Percentiles rank a stretch among this genome's conserved stretches.
phyloP scores from a whole-genome alignment of 2,797 vertebrate genomes.

The Gastrophryne carolinensis region DNA sequence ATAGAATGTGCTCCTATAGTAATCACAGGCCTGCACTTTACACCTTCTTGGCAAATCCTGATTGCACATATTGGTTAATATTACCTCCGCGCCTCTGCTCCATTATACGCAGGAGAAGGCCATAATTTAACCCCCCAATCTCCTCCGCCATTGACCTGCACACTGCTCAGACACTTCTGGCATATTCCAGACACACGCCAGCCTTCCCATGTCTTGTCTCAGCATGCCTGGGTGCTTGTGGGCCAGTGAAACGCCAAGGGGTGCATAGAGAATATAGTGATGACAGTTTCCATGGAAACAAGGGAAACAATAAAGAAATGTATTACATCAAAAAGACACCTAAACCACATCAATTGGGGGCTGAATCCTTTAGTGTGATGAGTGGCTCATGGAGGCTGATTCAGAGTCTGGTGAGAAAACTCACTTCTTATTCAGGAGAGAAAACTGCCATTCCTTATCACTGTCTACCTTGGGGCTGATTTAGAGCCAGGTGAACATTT shows the following conservation, averaged over 20 bases:
- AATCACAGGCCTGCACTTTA: too few relatives aligned
- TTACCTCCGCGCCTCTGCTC: too few relatives aligned
- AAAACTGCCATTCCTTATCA: too few relatives aligned
- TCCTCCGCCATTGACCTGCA: neutral
- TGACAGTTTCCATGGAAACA: conserved; percentile 24
- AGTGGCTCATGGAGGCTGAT: neutral
- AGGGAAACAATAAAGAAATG: conserved; percentile 15
- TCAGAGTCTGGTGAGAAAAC: too few relatives aligned
- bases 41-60: too few relatives aligned
- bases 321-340: conserved; percentile 3
- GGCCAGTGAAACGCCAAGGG: conserved; percentile 16
- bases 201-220: conserved; percentile 3
- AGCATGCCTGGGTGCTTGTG: conserved; percentile 6
- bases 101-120: neutral
- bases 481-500: too few relatives aligned
- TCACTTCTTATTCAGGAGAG: too few relatives aligned
- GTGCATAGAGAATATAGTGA: neutral
- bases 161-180: neutral
- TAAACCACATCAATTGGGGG: neutral
- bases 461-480: too few relatives aligned
- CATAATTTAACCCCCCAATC: neutral
- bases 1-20: too few relatives aligned
- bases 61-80: too few relatives aligned
- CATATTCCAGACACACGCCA: neutral
- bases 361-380: neutral